Evolutionary conservation across 2,113 vertebrate genomes (phyloP).

Genomic region (Bufo bufo): DNA sequence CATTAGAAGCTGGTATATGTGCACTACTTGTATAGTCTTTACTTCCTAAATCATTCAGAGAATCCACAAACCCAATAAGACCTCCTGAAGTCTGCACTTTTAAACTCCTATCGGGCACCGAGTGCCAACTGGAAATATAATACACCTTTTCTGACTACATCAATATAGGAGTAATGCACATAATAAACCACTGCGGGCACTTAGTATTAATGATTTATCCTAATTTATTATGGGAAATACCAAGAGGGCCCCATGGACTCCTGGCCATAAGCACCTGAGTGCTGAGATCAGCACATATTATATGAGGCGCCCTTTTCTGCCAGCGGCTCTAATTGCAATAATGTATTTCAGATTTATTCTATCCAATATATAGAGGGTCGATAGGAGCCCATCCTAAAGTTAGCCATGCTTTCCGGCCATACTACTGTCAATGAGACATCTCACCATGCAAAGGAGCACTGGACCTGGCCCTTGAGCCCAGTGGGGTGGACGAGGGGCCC

Average conservation of each 20-base stretch:
- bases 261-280: neutral
- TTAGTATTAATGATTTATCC: neutral
- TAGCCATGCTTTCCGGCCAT: neutral
- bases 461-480: no score
- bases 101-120: neutral
- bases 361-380: neutral
- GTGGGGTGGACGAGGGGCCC: no score
- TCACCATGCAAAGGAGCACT: no score
- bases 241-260: neutral
- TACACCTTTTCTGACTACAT: neutral
- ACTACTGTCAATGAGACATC: no score
- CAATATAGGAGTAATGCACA: neutral
- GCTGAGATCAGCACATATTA: conserved; percentile 9
- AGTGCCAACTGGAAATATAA: neutral
- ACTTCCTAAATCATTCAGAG: neutral
- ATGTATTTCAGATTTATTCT: neutral
- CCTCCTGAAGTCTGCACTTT: neutral
- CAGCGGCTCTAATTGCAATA: neutral
- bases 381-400: neutral
- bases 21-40: neutral
- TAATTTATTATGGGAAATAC: neutral
- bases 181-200: neutral
- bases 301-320: neutral
- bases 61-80: neutral
- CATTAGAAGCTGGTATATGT: no score